These are phyloP conservation scores for Coryphaenoides rupestris DNA, from an alignment of 2,113 vertebrate genomes.

Conservation along the genomic window DNA sequence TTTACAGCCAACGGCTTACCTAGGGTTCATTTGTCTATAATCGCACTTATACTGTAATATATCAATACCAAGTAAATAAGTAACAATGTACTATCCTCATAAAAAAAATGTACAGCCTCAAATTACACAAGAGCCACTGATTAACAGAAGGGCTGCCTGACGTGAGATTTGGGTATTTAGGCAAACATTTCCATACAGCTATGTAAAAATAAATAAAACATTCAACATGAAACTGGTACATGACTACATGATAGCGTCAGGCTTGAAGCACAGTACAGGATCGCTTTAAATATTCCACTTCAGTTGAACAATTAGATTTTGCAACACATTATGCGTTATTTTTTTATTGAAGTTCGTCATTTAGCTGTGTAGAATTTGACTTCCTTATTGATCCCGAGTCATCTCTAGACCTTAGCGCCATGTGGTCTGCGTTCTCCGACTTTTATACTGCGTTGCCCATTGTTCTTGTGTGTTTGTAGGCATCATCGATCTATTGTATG, in stretches of 20 bases:
- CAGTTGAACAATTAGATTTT: conserved; percentile 16
- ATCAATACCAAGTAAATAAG: not conserved
- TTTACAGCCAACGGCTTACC: conserved; percentile 36
- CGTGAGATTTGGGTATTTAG: too few relatives aligned
- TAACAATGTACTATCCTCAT: not conserved
- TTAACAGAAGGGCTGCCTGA: not conserved
- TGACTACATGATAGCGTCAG: not conserved
- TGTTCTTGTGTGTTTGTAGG: conserved; percentile 29
- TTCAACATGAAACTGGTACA: not conserved
- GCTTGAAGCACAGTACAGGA: conserved; percentile 32
- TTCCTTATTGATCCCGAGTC: conserved; percentile 2
- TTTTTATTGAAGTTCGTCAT: not conserved
- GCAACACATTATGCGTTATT: conserved; percentile 15
- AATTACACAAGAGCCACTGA: not conserved
- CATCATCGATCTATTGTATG: conserved; percentile 25
- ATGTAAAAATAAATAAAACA: too few relatives aligned
- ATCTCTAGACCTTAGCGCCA: not conserved
- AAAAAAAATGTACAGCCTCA: not conserved
- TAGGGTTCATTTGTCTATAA: conserved; percentile 11
- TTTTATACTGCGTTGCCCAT: conserved; percentile 12
- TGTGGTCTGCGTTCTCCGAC: conserved; percentile 2
- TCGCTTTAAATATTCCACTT: conserved; percentile 5
- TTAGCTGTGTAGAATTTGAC: not conserved
- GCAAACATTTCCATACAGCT: not conserved
- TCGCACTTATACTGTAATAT: not conserved